Evolutionary conservation across 2,113 vertebrate genomes (phyloP), one percentile per base, ranked within the genome.

Genomic region (Atrichornis clamosus): DNA sequence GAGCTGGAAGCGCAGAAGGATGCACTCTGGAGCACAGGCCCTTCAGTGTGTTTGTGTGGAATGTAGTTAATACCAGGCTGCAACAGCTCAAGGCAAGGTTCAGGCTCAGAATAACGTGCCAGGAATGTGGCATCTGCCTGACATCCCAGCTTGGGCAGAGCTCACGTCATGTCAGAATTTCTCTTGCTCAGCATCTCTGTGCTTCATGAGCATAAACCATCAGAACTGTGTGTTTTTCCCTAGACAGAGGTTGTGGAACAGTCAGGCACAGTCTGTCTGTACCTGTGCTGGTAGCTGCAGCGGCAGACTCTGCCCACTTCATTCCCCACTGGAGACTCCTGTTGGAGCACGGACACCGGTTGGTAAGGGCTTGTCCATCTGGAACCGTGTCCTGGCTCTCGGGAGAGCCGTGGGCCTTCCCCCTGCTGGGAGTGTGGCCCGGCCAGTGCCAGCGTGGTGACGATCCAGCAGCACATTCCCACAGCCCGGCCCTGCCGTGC

Each of bases 331-430:
- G 52, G 44, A 42, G 23, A 60, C 39, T 9, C 8, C 28, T 1
- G 1, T 20, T 3, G 2, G 52, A 86, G 39, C 44, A 41, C 39
- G 9, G 39, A 10, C 39, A n/a, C n/a, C n/a, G n/a, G n/a, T n/a
- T n/a, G n/a, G 39, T 41, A 41, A 41, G 39, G 39, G 13, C 39
- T 41, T 41, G 39, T 10, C 39, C 39, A 41, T 13, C 39, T 41
- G 39, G 35, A 23, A 63, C 47, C 0, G 0, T 5, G 41, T 10
- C 1, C 23, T 33, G 30, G 30, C 27, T 49, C 26, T 68, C 0
- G 0, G 53, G 26, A 49, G 53, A 68, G 62, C 7, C 0, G 2
- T 1, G 1, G 32, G 22, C 28, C n/a, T 68, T 26, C 6, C 13
- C 5, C 33, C 14, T 7, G 30, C 2, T 33, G 83, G 58, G 24